These are phyloP conservation scores for Ceyx margarethae DNA, from an alignment of 2,113 vertebrate species.

Conservation along the genomic window DNA sequence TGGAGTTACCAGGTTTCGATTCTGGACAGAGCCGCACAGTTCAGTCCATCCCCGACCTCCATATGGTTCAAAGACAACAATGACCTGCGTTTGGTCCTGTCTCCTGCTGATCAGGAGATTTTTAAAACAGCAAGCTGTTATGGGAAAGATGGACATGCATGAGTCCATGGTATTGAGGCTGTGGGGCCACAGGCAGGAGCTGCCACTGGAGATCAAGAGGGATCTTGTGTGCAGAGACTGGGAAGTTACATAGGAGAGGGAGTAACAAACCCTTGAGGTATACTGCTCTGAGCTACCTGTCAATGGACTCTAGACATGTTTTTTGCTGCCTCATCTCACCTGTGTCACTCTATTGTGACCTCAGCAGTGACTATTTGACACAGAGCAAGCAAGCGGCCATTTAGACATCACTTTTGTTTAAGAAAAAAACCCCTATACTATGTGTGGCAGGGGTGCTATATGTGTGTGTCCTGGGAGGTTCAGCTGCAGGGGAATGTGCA, in stretches of 20 bases:
- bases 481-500: background rate
- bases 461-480: background rate
- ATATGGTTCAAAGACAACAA: accelerated
- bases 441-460: background rate
- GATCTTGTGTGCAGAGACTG: background rate
- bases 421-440: background rate
- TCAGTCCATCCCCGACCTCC: background rate
- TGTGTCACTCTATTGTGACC: background rate
- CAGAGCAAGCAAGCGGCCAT: accelerated
- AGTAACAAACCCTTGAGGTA: background rate
- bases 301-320: background rate
- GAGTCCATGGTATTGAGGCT: background rate
- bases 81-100: background rate
- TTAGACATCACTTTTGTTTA: accelerated
- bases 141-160: background rate
- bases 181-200: accelerated
- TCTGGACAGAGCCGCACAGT: background rate
- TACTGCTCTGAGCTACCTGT: background rate
- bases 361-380: background rate
- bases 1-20: accelerated
- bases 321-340: background rate
- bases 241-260: background rate
- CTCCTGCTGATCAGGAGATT: background rate
- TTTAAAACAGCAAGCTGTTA: background rate
- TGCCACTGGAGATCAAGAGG: background rate